Conservation (phyloP, 2,888 invertebrate species). For the Penaeus monodon region DNA sequence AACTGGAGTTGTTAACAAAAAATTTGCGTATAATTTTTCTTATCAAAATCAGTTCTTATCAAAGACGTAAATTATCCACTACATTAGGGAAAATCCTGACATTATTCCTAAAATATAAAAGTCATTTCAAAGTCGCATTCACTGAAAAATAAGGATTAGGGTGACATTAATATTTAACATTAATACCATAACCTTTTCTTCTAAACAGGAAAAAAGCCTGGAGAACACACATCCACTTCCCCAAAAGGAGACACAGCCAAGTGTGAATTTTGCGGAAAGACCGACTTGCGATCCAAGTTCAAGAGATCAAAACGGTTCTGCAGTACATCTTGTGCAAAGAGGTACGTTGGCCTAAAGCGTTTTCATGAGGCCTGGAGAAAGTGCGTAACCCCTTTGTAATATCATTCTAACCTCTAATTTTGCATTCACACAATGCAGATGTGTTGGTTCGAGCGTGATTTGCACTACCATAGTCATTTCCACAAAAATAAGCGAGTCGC, state of each 20-base stretch:
- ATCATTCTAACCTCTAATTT: background rate
- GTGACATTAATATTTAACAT: too few species aligned
- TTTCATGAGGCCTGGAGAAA: background rate
- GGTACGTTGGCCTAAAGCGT: conserved; percentile 69
- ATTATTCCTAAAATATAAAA: too few species aligned
- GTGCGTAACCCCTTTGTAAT: conserved; percentile 21
- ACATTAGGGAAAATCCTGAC: too few species aligned
- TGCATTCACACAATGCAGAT: background rate
- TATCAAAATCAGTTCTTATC: too few species aligned
- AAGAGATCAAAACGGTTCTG: conserved; percentile 84
- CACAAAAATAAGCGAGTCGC: too few species aligned
- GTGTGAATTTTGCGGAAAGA: conserved; percentile 83
- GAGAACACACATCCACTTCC: conserved; percentile 68
- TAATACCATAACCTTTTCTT: background rate
- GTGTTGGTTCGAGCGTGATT: too few species aligned
- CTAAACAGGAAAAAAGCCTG: conserved; percentile 74
- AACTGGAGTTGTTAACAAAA: too few species aligned
- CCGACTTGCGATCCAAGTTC: conserved; percentile 77
- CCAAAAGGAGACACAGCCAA: conserved; percentile 74
- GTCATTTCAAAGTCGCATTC: too few species aligned
- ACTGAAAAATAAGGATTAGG: too few species aligned
- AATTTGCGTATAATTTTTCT: too few species aligned
- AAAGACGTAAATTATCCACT: too few species aligned
- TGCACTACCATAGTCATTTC: too few species aligned
- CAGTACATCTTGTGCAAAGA: conserved; percentile 80